These are phyloP conservation scores for Xanthia togata DNA, from an alignment of 2,888 invertebrate genomes.

Conservation along the genomic window DNA sequence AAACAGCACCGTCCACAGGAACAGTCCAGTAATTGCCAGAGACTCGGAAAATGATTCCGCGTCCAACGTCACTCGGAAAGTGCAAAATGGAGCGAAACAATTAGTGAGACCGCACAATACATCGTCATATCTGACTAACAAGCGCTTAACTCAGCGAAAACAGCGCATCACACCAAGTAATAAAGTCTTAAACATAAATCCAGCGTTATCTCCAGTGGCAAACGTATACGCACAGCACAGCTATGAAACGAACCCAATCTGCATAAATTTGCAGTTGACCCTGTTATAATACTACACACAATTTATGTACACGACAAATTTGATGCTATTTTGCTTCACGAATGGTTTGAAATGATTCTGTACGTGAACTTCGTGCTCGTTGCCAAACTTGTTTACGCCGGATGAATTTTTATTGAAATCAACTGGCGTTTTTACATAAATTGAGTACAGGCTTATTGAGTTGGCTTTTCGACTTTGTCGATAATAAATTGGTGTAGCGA, in stretches of 20 bases:
- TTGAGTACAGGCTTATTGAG: slow-evolving; percentile 65
- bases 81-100: slow-evolving; percentile 65
- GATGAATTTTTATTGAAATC: slow-evolving; percentile 69
- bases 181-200: slow-evolving; percentile 82
- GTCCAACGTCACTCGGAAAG: slow-evolving; percentile 37
- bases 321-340: slow-evolving; percentile 70
- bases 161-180: slow-evolving; percentile 71
- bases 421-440: slow-evolving; percentile 67
- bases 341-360: slow-evolving; percentile 70
- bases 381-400: slow-evolving; percentile 68
- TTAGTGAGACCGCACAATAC: slow-evolving; percentile 64
- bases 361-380: slow-evolving; percentile 65
- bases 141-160: slow-evolving; percentile 65
- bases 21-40: slow-evolving; percentile 32
- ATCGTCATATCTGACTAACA: slow-evolving; percentile 62
- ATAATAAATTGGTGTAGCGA: slow-evolving; percentile 54
- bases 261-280: slow-evolving; percentile 87
- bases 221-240: slow-evolving; percentile 79
- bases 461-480: slow-evolving; percentile 61
- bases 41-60: slow-evolving; percentile 43
- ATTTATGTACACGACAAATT: slow-evolving; percentile 75
- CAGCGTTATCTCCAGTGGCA: slow-evolving; percentile 78
- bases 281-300: slow-evolving; percentile 78
- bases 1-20: slow-evolving; percentile 15
- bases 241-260: slow-evolving; percentile 84